Evolutionary conservation across 2,113 vertebrate genomes (phyloP).

Genomic region (Mohoua ochrocephala): DNA sequence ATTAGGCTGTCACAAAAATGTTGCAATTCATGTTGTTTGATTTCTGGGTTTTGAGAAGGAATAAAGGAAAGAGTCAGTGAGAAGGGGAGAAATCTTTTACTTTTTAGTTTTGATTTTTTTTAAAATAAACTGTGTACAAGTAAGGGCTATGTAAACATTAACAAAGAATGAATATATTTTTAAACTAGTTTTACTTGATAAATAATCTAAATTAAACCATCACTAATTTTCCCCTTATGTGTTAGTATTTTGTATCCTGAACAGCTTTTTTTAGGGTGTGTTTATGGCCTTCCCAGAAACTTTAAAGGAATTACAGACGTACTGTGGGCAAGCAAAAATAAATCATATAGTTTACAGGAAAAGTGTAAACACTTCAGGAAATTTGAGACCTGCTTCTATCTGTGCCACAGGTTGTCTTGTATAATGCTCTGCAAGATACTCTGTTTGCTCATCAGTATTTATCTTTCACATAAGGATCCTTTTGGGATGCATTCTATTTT

Average conservation of each 20-base stretch:
- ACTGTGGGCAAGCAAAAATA: neutral
- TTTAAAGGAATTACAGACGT: neutral
- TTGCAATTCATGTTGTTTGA: neutral
- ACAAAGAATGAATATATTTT: neutral
- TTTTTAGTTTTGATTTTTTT: neutral
- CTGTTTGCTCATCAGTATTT: neutral
- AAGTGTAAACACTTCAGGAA: neutral
- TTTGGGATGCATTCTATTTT: neutral
- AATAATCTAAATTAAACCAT: neutral
- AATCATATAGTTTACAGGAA: neutral
- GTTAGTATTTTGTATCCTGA: neutral
- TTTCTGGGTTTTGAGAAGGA: neutral
- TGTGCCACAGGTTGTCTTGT: neutral
- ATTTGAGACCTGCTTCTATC: neutral
- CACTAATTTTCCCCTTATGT: neutral
- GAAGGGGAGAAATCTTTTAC: neutral
- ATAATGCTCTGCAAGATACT: neutral
- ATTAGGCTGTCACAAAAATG: neutral
- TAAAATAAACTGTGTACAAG: neutral
- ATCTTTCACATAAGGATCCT: neutral
- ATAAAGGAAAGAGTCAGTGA: neutral
- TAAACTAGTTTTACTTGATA: neutral
- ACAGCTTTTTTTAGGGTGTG: neutral
- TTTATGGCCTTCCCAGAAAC: neutral
- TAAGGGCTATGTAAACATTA: neutral